Conservation (phyloP, 2,797 vertebrate species). For the Potorous gilbertii region DNA sequence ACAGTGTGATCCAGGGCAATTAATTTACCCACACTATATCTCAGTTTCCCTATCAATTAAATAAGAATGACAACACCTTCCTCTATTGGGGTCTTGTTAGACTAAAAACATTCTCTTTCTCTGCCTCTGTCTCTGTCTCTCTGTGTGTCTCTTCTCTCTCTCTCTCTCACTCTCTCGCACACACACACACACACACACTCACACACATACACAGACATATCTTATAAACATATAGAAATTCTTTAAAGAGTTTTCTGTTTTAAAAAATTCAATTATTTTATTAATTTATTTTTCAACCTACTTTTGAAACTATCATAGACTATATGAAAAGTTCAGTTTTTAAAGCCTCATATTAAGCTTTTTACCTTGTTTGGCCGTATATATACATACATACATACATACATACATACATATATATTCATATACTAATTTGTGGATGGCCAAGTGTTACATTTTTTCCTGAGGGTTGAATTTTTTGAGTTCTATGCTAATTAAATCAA, state of each 20-base stretch:
- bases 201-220: no score
- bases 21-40: not conserved
- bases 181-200: no score
- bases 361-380: not conserved
- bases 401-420: no score
- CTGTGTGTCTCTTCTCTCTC: no score
- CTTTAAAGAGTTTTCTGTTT: not conserved
- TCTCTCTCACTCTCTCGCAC: not conserved
- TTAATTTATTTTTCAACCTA: not conserved
- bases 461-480: not conserved
- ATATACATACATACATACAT: not conserved
- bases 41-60: not conserved
- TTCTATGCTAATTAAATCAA: not conserved
- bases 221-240: not conserved
- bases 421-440: not conserved
- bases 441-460: not conserved
- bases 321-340: not conserved
- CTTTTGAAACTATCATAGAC: not conserved
- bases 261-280: not conserved
- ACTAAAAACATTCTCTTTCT: constrained; percentile 2
- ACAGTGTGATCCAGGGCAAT: not conserved
- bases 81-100: not conserved
- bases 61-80: not conserved
- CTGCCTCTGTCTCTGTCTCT: not conserved
- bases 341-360: constrained; percentile 46